These are phyloP conservation scores for Diabrotica balteata DNA, from an alignment of 2,888 invertebrate species.

Conservation along the genomic window DNA sequence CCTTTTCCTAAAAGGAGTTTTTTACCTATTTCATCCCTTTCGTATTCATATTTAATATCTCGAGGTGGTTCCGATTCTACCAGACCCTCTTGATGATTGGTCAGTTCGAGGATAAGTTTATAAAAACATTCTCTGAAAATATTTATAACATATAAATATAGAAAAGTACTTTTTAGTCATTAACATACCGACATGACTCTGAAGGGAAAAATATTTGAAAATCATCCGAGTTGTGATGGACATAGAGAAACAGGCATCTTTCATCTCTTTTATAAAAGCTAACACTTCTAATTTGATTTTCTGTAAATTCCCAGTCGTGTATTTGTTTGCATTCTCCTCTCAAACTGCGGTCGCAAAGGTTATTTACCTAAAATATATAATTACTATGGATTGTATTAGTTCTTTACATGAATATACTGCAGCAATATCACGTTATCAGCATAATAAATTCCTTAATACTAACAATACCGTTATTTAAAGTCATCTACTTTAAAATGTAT, in stretches of 20 bases:
- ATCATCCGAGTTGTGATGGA: slow-evolving; percentile 97
- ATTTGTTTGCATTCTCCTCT: slow-evolving; percentile 82
- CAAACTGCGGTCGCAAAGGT: slow-evolving; percentile 82
- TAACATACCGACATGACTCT: slow-evolving; percentile 70
- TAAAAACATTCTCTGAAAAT: slow-evolving; percentile 73
- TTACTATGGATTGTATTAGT: too few species aligned
- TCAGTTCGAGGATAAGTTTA: slow-evolving; percentile 84
- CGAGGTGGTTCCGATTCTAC: slow-evolving; percentile 54
- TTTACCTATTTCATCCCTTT: slow-evolving; percentile 87
- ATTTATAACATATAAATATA: too few species aligned
- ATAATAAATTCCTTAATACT: too few species aligned
- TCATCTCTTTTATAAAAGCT: slow-evolving; percentile 96
- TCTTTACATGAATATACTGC: too few species aligned
- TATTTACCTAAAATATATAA: slow-evolving; percentile 58
- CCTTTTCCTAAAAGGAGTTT: slow-evolving; percentile 90
- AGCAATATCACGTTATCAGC: too few species aligned
- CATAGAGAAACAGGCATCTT: slow-evolving; percentile 94
- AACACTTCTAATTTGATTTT: slow-evolving; percentile 87
- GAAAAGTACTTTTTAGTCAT: neutral
- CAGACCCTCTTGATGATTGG: slow-evolving; percentile 80
- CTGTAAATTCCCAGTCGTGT: slow-evolving; percentile 93
- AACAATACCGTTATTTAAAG: too few species aligned
- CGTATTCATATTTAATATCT: slow-evolving; percentile 85
- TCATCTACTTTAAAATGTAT: too few species aligned
- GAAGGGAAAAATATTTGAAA: slow-evolving; percentile 99